A percentile compares a stretch with the other conserved stretches of the same genome.
Evolutionary conservation across 2,888 invertebrate species (phyloP).

Genomic region (Ptychoptera contaminata): DNA sequence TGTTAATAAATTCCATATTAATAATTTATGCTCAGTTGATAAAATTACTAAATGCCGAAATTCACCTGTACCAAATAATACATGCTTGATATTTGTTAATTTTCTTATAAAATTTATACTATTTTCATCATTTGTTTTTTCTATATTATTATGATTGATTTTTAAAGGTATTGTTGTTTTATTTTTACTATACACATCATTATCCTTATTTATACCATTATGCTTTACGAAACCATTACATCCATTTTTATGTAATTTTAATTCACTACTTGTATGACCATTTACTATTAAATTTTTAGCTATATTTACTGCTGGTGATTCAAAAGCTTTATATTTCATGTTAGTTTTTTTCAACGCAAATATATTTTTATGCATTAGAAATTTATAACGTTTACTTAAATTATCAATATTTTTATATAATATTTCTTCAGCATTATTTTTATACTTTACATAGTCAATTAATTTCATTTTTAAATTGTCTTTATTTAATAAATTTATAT

Average conservation of each 20-base stretch:
- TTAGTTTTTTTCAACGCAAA: constrained; percentile 9
- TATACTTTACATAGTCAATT: background rate
- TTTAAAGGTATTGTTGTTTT: background rate
- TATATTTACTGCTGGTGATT: constrained; percentile 9
- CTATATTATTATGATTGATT: constrained; percentile 1
- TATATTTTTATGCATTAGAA: background rate
- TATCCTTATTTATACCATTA: constrained; percentile 1
- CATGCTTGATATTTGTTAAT: constrained; percentile 19
- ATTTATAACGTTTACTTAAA: constrained; percentile 1
- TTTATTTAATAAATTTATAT: background rate
- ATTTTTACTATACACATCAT: background rate
- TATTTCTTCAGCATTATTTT: background rate
- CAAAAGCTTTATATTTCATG: constrained; percentile 16
- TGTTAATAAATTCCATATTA: constrained; percentile 52
- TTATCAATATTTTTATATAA: background rate
- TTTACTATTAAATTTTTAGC: background rate
- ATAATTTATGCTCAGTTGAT: constrained; percentile 35
- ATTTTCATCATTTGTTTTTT: constrained; percentile 2
- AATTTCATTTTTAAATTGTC: background rate
- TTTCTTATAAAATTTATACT: constrained; percentile 1
- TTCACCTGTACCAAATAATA: constrained; percentile 26
- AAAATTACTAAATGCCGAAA: constrained; percentile 25
- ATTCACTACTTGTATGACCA: no score
- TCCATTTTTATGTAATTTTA: constrained; percentile 13
- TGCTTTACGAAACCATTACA: constrained; percentile 11